Conservation (phyloP, 2,797 vertebrate genomes). For the Sebastes vulpes region DNA sequence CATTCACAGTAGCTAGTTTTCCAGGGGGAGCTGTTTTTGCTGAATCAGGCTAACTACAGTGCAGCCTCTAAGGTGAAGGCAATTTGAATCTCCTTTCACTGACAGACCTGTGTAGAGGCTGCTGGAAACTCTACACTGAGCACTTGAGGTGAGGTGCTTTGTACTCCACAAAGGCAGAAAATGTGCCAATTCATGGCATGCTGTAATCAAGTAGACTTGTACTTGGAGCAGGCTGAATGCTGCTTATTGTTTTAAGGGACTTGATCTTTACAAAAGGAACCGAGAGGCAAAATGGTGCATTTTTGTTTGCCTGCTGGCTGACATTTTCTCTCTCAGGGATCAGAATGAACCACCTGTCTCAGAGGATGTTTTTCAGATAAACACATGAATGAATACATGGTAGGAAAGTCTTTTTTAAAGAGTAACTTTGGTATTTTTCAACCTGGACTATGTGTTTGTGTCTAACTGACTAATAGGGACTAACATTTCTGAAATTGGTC, state of each 20-base stretch:
- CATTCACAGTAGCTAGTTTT: background rate
- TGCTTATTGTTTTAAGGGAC: conserved; percentile 60
- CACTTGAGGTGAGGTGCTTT: conserved; percentile 57
- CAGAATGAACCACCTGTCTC: conserved; percentile 28
- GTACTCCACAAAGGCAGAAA: conserved; percentile 61
- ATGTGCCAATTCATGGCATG: conserved; percentile 45
- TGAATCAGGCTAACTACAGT: conserved; percentile 24
- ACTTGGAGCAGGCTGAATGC: conserved; percentile 53
- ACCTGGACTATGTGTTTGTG: background rate
- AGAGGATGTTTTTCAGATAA: background rate
- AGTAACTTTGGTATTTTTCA: background rate
- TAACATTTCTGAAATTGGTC: background rate
- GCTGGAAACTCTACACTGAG: conserved; percentile 67
- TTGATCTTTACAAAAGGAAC: conserved; percentile 38
- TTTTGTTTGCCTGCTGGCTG: conserved; percentile 26
- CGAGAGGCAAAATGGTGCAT: background rate
- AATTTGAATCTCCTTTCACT: conserved; percentile 66
- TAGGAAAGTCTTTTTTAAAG: background rate
- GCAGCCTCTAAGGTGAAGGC: conserved; percentile 40
- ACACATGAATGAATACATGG: background rate
- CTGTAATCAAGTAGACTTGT: conserved; percentile 63
- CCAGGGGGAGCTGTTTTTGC: conserved; percentile 1
- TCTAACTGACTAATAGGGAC: background rate
- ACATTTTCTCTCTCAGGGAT: conserved; percentile 9
- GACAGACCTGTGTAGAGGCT: conserved; percentile 32